phyloP scores from a whole-genome alignment of 2,797 vertebrate species.

The Oryzias sinensis region DNA sequence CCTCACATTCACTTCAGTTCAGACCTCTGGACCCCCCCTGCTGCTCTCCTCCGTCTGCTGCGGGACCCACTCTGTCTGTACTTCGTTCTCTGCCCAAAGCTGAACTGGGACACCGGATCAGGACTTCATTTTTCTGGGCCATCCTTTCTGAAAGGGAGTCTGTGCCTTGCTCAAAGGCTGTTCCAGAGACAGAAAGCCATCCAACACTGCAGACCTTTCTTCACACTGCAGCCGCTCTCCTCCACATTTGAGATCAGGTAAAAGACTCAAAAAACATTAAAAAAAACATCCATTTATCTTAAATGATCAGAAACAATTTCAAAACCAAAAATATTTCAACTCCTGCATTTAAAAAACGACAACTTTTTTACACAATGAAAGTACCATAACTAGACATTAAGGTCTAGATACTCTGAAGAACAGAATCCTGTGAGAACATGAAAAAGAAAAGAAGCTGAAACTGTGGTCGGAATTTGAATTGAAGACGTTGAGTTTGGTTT shows the following conservation, averaged over 20 bases:
- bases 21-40: conserved; percentile 40
- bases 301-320: neutral
- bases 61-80: neutral
- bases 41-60: conserved; percentile 19
- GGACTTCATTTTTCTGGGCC: neutral
- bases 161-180: conserved; percentile 23
- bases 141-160: neutral
- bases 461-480: no score
- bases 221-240: neutral
- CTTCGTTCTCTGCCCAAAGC: neutral
- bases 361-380: no score
- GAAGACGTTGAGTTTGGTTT: no score
- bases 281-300: neutral
- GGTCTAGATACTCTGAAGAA: no score
- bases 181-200: conserved; percentile 4
- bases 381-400: no score
- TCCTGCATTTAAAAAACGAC: no score
- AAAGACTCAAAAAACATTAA: neutral
- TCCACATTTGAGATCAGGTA: conserved; percentile 32
- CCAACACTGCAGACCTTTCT: neutral
- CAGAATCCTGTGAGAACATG: no score
- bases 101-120: neutral
- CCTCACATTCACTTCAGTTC: conserved; percentile 30
- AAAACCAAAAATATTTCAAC: no score
- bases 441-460: no score